Percentiles rank a stretch among this genome's conserved stretches.
phyloP scores from a whole-genome alignment of 2,113 vertebrate species.

The Helogale parvula region DNA sequence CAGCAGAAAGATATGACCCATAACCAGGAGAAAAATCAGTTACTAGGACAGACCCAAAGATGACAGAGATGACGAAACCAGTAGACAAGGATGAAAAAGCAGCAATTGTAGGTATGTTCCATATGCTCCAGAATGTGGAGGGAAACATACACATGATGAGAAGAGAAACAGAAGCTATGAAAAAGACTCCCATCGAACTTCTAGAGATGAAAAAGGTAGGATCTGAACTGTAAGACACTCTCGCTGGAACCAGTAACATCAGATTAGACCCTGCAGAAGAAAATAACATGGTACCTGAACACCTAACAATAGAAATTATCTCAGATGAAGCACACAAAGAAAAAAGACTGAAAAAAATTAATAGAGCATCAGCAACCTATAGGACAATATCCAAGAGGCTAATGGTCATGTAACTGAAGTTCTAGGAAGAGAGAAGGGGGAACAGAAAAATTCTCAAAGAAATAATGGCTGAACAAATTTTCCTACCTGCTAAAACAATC shows the following conservation, averaged over 20 bases:
- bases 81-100: background rate
- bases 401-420: background rate
- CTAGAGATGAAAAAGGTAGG: background rate
- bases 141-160: background rate
- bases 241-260: background rate
- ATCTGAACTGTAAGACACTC: background rate
- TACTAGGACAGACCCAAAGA: background rate
- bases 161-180: background rate
- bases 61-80: background rate
- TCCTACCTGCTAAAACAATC: background rate
- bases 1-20: conserved; percentile 11
- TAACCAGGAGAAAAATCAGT: background rate
- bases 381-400: background rate
- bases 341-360: background rate
- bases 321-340: background rate
- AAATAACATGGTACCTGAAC: background rate
- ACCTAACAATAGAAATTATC: background rate
- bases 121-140: background rate
- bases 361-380: background rate
- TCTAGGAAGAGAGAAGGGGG: background rate
- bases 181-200: background rate
- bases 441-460: background rate
- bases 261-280: background rate
- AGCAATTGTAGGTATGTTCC: background rate
- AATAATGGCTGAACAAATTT: background rate